Conservation (phyloP, 2,113 vertebrate genomes). For the Thryonomys swinderianus region DNA sequence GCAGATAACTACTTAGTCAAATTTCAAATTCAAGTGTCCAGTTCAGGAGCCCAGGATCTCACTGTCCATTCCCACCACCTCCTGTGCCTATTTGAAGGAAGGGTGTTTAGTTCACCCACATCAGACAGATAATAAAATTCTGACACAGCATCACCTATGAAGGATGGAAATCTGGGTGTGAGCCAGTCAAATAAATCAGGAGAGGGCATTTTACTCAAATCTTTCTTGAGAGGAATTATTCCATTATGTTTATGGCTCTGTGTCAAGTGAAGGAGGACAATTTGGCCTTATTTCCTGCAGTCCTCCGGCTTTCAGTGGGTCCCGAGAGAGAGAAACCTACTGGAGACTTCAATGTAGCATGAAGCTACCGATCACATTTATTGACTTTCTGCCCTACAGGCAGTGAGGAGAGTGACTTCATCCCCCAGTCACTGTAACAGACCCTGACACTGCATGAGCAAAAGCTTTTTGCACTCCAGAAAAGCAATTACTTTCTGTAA, state of each 20-base stretch:
- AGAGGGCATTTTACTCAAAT: conserved; percentile 71
- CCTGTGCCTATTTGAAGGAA: background rate
- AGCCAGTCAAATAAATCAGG: conserved; percentile 53
- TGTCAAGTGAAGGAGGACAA: conserved; percentile 79
- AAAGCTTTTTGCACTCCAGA: conserved; percentile 84
- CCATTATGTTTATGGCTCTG: conserved; percentile 78
- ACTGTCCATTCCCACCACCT: background rate
- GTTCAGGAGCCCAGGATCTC: background rate
- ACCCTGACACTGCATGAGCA: conserved; percentile 85
- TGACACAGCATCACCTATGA: background rate
- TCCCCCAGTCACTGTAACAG: conserved; percentile 82
- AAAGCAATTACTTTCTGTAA: conserved; percentile 82
- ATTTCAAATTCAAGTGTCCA: background rate
- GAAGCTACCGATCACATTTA: conserved; percentile 78
- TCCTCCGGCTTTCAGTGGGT: conserved; percentile 80
- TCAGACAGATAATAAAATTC: background rate
- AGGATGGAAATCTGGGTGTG: conserved; percentile 47
- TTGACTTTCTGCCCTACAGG: conserved; percentile 83
- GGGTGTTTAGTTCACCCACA: background rate
- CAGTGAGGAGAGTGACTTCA: conserved; percentile 70
- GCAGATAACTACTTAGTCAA: background rate
- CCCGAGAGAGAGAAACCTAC: conserved; percentile 78
- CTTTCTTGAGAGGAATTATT: conserved; percentile 71
- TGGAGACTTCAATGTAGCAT: conserved; percentile 82
- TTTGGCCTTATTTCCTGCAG: conserved; percentile 81